These are phyloP conservation scores for Phodopus roborovskii DNA, from an alignment of 2,113 vertebrate genomes.

Conservation along the genomic window DNA sequence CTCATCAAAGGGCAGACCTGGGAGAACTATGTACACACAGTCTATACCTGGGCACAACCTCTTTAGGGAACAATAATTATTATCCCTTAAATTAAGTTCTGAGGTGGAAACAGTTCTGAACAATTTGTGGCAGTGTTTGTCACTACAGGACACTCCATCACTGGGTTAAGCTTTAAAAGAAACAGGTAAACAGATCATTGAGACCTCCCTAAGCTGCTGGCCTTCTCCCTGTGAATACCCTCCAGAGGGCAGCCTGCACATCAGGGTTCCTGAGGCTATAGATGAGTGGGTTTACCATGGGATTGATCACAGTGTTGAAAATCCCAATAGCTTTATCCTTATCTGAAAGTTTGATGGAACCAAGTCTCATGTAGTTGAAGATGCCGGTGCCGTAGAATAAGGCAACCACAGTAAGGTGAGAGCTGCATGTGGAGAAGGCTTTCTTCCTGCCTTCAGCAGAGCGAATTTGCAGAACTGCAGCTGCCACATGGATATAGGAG, in stretches of 20 bases:
- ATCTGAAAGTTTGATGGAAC: slow-evolving; percentile 66
- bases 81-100: not conserved
- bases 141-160: not conserved
- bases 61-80: not conserved
- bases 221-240: not conserved
- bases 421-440: slow-evolving; percentile 60
- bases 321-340: slow-evolving; percentile 75
- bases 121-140: not conserved
- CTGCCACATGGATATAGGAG: not conserved
- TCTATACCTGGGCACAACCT: not conserved
- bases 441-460: slow-evolving; percentile 53
- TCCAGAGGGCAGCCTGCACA: slow-evolving; percentile 63
- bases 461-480: slow-evolving; percentile 51
- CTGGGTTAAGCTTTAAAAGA: not conserved
- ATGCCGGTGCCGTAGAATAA: slow-evolving; percentile 77
- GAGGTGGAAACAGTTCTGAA: not conserved
- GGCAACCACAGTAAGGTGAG: slow-evolving; percentile 73
- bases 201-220: not conserved
- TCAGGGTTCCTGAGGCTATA: slow-evolving; percentile 75
- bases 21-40: not conserved
- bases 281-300: slow-evolving; percentile 77
- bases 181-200: not conserved
- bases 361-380: slow-evolving; percentile 76
- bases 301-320: slow-evolving; percentile 77
- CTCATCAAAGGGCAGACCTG: not conserved